phyloP scores from a whole-genome alignment of 1,140 invertebrate species.

The Ceratoteleas bidentatus region DNA sequence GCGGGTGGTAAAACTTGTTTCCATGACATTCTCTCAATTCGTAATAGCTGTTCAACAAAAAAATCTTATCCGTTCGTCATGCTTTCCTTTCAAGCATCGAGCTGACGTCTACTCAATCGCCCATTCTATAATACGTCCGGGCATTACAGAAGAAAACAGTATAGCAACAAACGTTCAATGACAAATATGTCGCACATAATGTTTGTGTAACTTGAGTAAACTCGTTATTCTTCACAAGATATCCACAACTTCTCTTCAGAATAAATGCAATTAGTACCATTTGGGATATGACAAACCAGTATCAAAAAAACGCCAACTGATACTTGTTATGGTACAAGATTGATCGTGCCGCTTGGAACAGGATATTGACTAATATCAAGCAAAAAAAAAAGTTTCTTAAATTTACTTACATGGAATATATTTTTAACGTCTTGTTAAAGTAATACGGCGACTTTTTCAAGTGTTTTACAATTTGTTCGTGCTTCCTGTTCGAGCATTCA shows the following conservation, averaged over 20 bases:
- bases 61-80: conserved; percentile 77
- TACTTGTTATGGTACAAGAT: conserved; percentile 19
- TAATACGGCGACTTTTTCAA: conserved; percentile 32
- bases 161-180: conserved; percentile 69
- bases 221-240: conserved; percentile 43
- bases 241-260: conserved; percentile 35
- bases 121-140: conserved; percentile 79
- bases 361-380: conserved; percentile 37
- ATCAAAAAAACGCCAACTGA: conserved; percentile 32
- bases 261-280: conserved; percentile 40
- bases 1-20: conserved; percentile 33
- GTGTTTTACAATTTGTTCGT: conserved; percentile 10
- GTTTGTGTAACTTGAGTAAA: conserved; percentile 26
- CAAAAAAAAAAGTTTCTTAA: conserved; percentile 39
- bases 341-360: conserved; percentile 59
- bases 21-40: conserved; percentile 49
- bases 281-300: conserved; percentile 22
- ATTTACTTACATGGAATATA: conserved; percentile 25
- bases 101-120: conserved; percentile 77
- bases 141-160: conserved; percentile 74
- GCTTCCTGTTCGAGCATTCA: too few species aligned
- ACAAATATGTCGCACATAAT: conserved; percentile 42
- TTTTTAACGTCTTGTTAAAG: conserved; percentile 25
- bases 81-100: conserved; percentile 80
- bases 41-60: conserved; percentile 60